Conservation (phyloP, 2,113 vertebrate species). For the Ranitomeya variabilis region DNA sequence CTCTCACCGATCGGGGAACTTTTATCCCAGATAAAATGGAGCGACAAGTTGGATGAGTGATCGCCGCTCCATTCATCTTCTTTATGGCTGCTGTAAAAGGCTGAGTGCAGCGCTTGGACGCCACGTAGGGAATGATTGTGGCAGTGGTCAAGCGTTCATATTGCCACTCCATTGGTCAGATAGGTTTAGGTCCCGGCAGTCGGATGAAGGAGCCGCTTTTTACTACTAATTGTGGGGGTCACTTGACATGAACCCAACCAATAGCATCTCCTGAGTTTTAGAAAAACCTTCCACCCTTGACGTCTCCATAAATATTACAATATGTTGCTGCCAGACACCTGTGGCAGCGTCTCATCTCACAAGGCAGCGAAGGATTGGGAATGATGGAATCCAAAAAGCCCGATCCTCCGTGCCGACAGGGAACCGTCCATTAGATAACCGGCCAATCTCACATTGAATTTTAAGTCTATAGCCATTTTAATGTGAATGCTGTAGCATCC, state of each 20-base stretch:
- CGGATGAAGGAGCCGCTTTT: neutral
- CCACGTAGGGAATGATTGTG: too few species aligned
- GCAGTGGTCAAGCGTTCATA: too few species aligned
- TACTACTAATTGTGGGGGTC: neutral
- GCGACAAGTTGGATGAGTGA: too few species aligned
- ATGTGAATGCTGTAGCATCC: neutral
- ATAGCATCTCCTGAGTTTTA: neutral
- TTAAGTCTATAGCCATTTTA: neutral
- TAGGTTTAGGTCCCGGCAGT: too few species aligned
- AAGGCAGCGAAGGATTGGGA: neutral
- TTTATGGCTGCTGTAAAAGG: too few species aligned
- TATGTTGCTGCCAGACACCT: neutral
- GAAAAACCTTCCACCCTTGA: too few species aligned
- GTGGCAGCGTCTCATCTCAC: neutral
- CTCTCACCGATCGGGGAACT: too few species aligned
- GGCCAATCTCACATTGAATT: neutral
- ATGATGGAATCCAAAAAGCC: neutral
- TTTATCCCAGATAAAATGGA: too few species aligned
- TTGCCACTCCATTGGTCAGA: too few species aligned
- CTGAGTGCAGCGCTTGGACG: too few species aligned
- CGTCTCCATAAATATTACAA: too few species aligned
- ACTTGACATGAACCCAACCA: neutral
- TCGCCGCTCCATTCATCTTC: too few species aligned
- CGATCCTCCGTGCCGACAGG: neutral
- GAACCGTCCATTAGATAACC: neutral